These are phyloP conservation scores for Platygyra sinensis DNA, from an alignment of 64 coral and sea anemone species.

Conservation along the genomic window DNA sequence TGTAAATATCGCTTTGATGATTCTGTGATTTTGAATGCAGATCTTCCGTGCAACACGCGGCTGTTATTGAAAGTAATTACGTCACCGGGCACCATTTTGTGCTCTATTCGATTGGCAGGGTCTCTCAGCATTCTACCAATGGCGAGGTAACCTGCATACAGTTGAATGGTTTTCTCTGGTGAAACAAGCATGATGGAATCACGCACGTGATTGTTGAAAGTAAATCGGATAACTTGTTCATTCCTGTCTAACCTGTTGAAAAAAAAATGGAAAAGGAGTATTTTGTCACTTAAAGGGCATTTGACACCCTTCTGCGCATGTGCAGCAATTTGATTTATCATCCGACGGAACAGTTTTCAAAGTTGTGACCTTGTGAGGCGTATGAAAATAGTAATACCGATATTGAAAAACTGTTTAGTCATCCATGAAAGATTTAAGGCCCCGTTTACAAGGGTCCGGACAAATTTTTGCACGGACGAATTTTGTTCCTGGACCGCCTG, in stretches of 20 bases:
- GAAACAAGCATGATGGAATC: slow-evolving; percentile 59
- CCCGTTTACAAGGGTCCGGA: too few relatives aligned
- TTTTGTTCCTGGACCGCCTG: too few relatives aligned
- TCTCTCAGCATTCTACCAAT: slow-evolving; percentile 68
- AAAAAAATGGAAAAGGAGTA: not conserved
- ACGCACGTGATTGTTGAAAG: slow-evolving; percentile 74
- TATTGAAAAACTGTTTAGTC: too few relatives aligned
- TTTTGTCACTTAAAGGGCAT: too few relatives aligned
- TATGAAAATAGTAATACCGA: too few relatives aligned
- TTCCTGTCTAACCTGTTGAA: slow-evolving; percentile 60
- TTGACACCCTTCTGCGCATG: too few relatives aligned
- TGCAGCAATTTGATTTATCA: too few relatives aligned
- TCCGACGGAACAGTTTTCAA: too few relatives aligned
- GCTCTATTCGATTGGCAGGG: slow-evolving; percentile 67
- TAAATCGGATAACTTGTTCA: slow-evolving; percentile 57
- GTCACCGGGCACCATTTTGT: slow-evolving; percentile 67
- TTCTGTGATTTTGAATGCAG: slow-evolving; percentile 33
- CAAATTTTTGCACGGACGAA: too few relatives aligned
- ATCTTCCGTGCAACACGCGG: slow-evolving; percentile 83
- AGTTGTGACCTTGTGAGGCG: too few relatives aligned
- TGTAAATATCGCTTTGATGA: slow-evolving; percentile 24
- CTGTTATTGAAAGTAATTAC: slow-evolving; percentile 78
- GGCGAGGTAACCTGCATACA: slow-evolving; percentile 67
- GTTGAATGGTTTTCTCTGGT: slow-evolving; percentile 53
- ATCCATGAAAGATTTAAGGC: too few relatives aligned